Evolutionary conservation across 1,140 invertebrate species (phyloP).

Genomic region (Drosophila tristis): DNA sequence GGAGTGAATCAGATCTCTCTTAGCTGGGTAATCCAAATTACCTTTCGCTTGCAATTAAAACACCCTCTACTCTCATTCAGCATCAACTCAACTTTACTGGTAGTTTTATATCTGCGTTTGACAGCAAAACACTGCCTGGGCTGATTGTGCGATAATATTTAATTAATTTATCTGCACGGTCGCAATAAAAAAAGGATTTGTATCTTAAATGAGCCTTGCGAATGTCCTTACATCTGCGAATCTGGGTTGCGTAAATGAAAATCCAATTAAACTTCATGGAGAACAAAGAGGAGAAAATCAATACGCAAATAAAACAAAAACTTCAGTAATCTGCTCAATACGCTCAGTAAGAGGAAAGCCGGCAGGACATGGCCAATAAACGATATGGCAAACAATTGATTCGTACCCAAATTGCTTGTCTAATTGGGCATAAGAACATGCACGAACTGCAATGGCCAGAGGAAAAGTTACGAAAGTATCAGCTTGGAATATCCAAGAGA

Average conservation of each 20-base stretch:
- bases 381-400: slow-evolving; percentile 13
- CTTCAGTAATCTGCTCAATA: slow-evolving; percentile 15
- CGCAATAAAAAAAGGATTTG: slow-evolving; percentile 27
- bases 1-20: too few relatives aligned
- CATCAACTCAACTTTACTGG: neutral
- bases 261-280: slow-evolving; percentile 24
- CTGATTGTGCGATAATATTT: neutral
- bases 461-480: neutral
- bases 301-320: slow-evolving; percentile 15
- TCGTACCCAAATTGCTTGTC: neutral
- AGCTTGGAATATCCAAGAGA: too few relatives aligned
- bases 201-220: too few relatives aligned
- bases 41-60: neutral
- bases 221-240: too few relatives aligned
- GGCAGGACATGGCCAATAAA: slow-evolving; percentile 20
- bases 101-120: slow-evolving; percentile 18
- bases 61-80: neutral
- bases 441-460: slow-evolving; percentile 11
- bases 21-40: slow-evolving; percentile 3
- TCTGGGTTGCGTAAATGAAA: neutral
- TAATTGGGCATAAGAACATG: slow-evolving; percentile 37
- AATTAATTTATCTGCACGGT: too few relatives aligned
- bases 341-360: neutral
- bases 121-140: slow-evolving; percentile 17
- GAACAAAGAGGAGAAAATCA: slow-evolving; percentile 19